Evolutionary conservation across 1,140 invertebrate species (phyloP), one percentile per base, ranked within the genome.

Genomic region (Zophobas morio): DNA sequence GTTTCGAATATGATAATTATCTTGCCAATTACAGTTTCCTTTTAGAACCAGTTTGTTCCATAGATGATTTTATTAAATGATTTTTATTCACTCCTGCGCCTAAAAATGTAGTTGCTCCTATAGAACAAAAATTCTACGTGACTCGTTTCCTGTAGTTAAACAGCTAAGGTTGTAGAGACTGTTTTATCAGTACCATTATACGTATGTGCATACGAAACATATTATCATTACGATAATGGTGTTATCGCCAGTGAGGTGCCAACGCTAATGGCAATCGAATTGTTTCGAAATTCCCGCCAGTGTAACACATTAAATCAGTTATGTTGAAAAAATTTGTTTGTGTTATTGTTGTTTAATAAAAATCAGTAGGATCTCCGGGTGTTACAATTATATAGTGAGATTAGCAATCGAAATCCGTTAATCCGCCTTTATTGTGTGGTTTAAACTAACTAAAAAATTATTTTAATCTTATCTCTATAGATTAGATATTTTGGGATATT

Each of bases 361-460:
- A 66, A 66, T 66, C 60, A 66, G 60, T 66, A 66, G 39, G 39
- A 66, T 39, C 60, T 66, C 60, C 60, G 37, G 60, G 60, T 66
- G 60, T 66, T 66, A 66, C 60, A 66, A 66, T 42, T 66, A 66
- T 46, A 66, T 40, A 42, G 60, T 34, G 60, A 66, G 60, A 66
- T 66, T 66, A 66, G 20, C 39, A 4, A 57, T 32, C 60, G n/a
- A 66, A 66, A 66, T 66, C 60, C 60, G 60, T 66, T 66, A 66
- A 66, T 66, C 60, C 6, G 1, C 37, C 8, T 66, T 66, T 66
- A 66, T 66, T 42, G 60, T 42, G 32, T 39, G 39, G 60, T 66
- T 36, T 66, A 66, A 66, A 66, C 60, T 66, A 66, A 66, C 60
- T 66, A 20, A 66, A 66, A 66, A 66, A 66, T 66, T 66, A 46